Base-by-base conservation (phyloP, 1,140 invertebrate species). In the Phortica variegata region DNA sequence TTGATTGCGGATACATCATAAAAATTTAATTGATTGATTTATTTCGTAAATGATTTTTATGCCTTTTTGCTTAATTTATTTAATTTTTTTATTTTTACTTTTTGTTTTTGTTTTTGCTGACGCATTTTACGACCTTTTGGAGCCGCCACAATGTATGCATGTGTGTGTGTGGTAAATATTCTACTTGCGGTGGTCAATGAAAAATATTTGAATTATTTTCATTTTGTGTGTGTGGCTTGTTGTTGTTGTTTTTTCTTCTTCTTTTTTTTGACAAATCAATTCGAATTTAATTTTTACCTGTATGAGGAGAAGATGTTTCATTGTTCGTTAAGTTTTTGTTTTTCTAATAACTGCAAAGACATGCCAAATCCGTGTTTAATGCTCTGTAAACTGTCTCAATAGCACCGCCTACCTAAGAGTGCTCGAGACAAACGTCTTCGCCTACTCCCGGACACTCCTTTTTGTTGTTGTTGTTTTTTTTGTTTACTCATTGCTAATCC, bases 11-110 rank as follows among this genome's bases (percentile, higher is more conserved):
- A 36, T 41, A 51, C 55, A 60, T 62, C 62, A 60, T 66, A 66
- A 54, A 63, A 63, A 61, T 68, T 63, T 68, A 68, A 68, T 68
- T 68, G 63, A 68, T 68, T 68, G 63, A 68, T 68, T 68, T 68
- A 68, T 68, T 68, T 54, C n/a, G 46, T 40, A 36, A 46, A 38
- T 21, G 36, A 31, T 18, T 10, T 47, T 56, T 32, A 34, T 21
- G 31, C 17, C 20, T 34, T 34, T 48, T 55, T 58, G 56, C 54
- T 55, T 55, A 58, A 33, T 55, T 58, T 48, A 46, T 43, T 19
- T n/a, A n/a, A n/a, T n/a, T n/a, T n/a, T n/a, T n/a, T n/a, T n/a
- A n/a, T n/a, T 1, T 33, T 34, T 13, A n/a, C 13, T 34, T 13
- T 13, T 34, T 19, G 37, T 18, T 36, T 20, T 33, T 33, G 32